phyloP scores from a whole-genome alignment of 2,797 vertebrate species.

The Anolis apletophallus region DNA sequence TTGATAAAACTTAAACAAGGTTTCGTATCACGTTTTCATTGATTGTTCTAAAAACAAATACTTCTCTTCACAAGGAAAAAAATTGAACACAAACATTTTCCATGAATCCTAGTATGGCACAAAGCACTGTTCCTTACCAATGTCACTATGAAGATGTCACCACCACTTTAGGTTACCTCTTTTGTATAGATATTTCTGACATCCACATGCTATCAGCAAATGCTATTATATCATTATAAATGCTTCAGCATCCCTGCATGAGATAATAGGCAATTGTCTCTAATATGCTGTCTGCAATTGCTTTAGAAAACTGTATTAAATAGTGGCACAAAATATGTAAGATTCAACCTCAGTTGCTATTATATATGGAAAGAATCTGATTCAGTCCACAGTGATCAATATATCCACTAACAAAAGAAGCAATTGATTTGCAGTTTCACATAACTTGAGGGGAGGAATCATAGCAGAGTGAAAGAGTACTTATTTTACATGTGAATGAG shows the following conservation, averaged over 20 bases:
- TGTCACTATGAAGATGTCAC: accelerated
- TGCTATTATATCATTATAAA: slow-evolving; percentile 48
- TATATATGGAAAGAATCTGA: neutral
- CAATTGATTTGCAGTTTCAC: neutral
- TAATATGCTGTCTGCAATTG: slow-evolving; percentile 41
- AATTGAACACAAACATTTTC: slow-evolving; percentile 13
- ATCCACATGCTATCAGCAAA: slow-evolving; percentile 19
- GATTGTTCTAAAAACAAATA: slow-evolving; percentile 38
- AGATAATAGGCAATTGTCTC: slow-evolving; percentile 42
- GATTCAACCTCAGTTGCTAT: neutral
- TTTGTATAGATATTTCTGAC: neutral
- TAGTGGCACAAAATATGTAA: neutral
- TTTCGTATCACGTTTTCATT: slow-evolving; percentile 18
- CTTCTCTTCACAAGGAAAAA: slow-evolving; percentile 32
- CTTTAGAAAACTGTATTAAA: slow-evolving; percentile 3
- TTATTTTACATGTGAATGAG: neutral
- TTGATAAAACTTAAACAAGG: neutral
- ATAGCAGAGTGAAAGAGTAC: neutral
- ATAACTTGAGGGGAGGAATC: neutral
- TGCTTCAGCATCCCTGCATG: neutral
- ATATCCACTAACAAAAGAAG: neutral
- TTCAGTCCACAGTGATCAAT: neutral
- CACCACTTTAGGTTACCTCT: accelerated
- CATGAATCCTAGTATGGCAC: slow-evolving; percentile 25
- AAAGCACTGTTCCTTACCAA: accelerated